Evolutionary conservation across 2,797 vertebrate species (phyloP), one percentile per base, ranked within the genome.

Genomic region (Pogoniulus pusillus): DNA sequence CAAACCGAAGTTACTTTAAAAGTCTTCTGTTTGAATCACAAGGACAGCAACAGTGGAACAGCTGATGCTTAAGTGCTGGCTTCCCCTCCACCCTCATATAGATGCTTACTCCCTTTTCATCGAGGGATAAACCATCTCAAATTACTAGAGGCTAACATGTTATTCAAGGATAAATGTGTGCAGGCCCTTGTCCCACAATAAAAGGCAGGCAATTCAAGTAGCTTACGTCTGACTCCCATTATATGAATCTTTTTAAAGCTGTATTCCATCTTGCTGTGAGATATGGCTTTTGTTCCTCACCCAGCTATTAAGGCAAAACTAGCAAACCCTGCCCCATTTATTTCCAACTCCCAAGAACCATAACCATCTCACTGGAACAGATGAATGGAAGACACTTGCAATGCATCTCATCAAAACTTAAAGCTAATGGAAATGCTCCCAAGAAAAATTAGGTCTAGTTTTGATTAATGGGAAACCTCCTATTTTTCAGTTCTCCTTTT

Each of bases 51-150:
- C 78, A 93, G 93, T 57, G 72, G 83, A 86, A 86, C 86, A 91
- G 91, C 91, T 93, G 93, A 93, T 75, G 80, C 91, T 66, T 29
- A 63, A 62, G 83, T 70, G 85, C 80, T 43, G 41, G 8, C 17
- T 13, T 3, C 43, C 57, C 51, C 32, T 72, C 57, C 63, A 37
- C 34, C 27, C 79, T 29, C 41, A 4, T 73, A 41, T 93, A 94
- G 90, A 93, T 78, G 87, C 94, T 66, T 45, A 32, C 12, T 90
- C 71, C 60, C 95, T 84, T 94, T 95, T 92, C 95, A 95, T 68
- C 83, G 71, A 41, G 88, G 85, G 81, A 93, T 93, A 96, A 96
- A 84, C 93, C 90, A 93, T 82, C 94, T 94, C 93, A 85, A 95
- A 82, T 94, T 96, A 96, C 91, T 88, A 86, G 45, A 75, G 81